Evolutionary conservation across 2,113 vertebrate genomes (phyloP).

Genomic region (Panthera tigris): DNA sequence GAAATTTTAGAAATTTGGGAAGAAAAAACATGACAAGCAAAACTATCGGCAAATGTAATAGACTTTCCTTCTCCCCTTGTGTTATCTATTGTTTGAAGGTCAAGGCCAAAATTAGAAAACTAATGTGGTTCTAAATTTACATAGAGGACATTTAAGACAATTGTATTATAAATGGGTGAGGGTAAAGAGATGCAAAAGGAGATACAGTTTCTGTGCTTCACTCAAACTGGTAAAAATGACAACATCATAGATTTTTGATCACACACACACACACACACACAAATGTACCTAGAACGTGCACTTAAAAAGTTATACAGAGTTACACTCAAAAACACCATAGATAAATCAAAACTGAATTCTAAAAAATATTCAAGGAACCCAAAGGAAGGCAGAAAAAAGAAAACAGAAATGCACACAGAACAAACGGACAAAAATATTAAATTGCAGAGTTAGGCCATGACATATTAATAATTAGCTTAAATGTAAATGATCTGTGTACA

Average conservation of each 20-base stretch:
- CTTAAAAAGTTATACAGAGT: neutral
- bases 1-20: neutral
- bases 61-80: neutral
- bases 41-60: neutral
- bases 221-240: slow-evolving; percentile 16
- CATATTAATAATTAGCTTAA: neutral
- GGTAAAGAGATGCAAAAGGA: neutral
- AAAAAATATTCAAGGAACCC: neutral
- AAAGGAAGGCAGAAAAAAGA: neutral
- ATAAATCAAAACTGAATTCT: neutral
- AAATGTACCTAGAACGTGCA: neutral
- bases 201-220: neutral
- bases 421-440: neutral
- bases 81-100: neutral
- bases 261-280: neutral
- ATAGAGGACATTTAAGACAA: neutral
- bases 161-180: neutral
- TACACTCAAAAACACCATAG: neutral
- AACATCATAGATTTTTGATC: neutral
- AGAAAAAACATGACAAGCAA: neutral
- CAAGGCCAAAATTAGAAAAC: neutral
- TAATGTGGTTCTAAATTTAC: neutral
- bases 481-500: neutral
- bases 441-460: neutral
- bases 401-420: neutral